phyloP scores from a whole-genome alignment of 2,113 vertebrate species.

The Salvelinus sp. region DNA sequence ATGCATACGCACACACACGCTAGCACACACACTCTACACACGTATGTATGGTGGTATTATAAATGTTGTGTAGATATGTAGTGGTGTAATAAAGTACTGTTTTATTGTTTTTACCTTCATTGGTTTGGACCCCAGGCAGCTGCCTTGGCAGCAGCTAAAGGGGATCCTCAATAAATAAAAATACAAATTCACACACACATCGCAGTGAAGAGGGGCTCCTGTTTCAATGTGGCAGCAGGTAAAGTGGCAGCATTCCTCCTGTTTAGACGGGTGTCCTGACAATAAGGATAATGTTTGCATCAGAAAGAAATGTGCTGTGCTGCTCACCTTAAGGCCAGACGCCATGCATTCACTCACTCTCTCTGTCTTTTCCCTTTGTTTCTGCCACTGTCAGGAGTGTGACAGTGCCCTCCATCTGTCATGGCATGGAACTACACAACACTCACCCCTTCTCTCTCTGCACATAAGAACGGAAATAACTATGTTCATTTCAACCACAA shows the following conservation, averaged over 20 bases:
- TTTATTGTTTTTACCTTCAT: too few relatives aligned
- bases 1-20: neutral
- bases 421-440: neutral
- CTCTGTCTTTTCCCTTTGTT: neutral
- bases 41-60: too few relatives aligned
- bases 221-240: slow-evolving; percentile 25
- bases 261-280: slow-evolving; percentile 29
- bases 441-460: neutral
- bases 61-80: too few relatives aligned
- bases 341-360: neutral
- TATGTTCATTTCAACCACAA: neutral
- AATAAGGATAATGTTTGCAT: slow-evolving; percentile 46
- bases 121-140: too few relatives aligned
- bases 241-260: slow-evolving; percentile 48
- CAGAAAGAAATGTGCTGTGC: slow-evolving; percentile 26
- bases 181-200: too few relatives aligned
- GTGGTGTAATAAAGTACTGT: too few relatives aligned
- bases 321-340: neutral
- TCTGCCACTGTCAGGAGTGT: slow-evolving; percentile 3
- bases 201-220: slow-evolving; percentile 1
- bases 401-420: slow-evolving; percentile 29
- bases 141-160: too few relatives aligned
- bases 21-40: slow-evolving; percentile 5
- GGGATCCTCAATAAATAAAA: too few relatives aligned
- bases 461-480: neutral